These are phyloP conservation scores for Trichopoda pennipes DNA, from an alignment of 2,888 invertebrate species.

Conservation along the genomic window DNA sequence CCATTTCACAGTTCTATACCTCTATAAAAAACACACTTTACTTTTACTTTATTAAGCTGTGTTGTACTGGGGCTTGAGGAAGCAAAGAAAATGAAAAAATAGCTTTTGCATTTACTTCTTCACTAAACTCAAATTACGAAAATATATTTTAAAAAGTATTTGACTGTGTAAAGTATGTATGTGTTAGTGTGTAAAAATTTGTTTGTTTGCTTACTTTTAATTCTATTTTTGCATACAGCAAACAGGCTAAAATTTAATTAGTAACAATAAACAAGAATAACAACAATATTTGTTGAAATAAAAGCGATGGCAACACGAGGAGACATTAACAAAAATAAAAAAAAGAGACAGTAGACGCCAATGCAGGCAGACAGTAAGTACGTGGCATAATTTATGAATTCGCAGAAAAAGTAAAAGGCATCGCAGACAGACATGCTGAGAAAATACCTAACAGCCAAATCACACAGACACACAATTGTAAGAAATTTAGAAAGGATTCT, in stretches of 20 bases:
- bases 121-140: too few species aligned
- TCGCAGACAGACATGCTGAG: too few species aligned
- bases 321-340: not conserved
- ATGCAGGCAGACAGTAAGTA: constrained; percentile 48
- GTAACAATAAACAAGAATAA: constrained; percentile 51
- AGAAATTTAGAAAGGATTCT: too few species aligned
- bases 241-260: constrained; percentile 62
- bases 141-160: not conserved
- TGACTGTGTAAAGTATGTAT: not conserved
- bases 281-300: constrained; percentile 30
- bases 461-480: not conserved
- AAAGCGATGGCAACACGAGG: not conserved
- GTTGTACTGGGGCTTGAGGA: too few species aligned
- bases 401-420: not conserved
- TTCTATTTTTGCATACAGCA: constrained; percentile 4
- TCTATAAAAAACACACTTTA: too few species aligned
- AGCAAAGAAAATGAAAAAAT: too few species aligned
- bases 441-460: too few species aligned
- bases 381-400: constrained; percentile 39
- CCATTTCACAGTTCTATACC: too few species aligned
- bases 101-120: too few species aligned
- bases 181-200: constrained; percentile 4
- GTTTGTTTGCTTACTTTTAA: not conserved
- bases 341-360: constrained; percentile 41
- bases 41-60: too few species aligned